Percentiles rank a stretch among this genome's conserved stretches.
Evolutionary conservation across 2,888 invertebrate species (phyloP).

Genomic region (Drosophila meridionalis): DNA sequence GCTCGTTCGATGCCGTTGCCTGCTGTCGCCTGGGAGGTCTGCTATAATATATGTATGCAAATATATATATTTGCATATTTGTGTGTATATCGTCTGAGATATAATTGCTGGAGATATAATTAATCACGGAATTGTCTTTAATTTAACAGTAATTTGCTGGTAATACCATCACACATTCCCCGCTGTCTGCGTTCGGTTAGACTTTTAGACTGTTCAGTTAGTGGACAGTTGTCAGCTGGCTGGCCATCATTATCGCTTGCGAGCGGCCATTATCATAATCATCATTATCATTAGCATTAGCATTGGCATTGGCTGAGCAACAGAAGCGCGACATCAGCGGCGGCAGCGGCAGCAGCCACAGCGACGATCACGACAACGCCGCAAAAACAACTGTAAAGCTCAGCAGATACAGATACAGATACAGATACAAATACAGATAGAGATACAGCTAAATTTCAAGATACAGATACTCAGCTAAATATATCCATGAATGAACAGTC

Average conservation of each 20-base stretch:
- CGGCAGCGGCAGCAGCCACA: slow-evolving; percentile 10
- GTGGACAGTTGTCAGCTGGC: slow-evolving; percentile 48
- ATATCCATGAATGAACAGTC: slow-evolving; percentile 43
- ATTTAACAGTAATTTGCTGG: slow-evolving; percentile 51
- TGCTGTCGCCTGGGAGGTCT: slow-evolving; percentile 32
- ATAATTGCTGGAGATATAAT: slow-evolving; percentile 23
- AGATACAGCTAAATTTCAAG: slow-evolving; percentile 52
- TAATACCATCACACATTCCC: slow-evolving; percentile 21
- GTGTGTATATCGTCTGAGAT: not conserved
- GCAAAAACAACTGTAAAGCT: slow-evolving; percentile 61
- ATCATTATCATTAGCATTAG: slow-evolving; percentile 57
- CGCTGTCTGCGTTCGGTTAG: slow-evolving; percentile 24
- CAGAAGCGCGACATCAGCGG: slow-evolving; percentile 18
- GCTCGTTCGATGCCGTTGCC: slow-evolving; percentile 12
- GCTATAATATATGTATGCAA: not conserved
- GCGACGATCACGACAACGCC: slow-evolving; percentile 38
- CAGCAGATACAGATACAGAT: slow-evolving; percentile 22
- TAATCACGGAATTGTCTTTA: slow-evolving; percentile 49
- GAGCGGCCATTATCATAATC: slow-evolving; percentile 57
- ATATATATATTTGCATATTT: not conserved
- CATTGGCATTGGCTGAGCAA: slow-evolving; percentile 31
- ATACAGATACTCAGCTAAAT: slow-evolving; percentile 26
- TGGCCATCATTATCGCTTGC: slow-evolving; percentile 64
- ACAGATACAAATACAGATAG: slow-evolving; percentile 21
- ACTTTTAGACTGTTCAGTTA: slow-evolving; percentile 41